Conservation (phyloP, 2,888 invertebrate species). For the Leucania comma region DNA sequence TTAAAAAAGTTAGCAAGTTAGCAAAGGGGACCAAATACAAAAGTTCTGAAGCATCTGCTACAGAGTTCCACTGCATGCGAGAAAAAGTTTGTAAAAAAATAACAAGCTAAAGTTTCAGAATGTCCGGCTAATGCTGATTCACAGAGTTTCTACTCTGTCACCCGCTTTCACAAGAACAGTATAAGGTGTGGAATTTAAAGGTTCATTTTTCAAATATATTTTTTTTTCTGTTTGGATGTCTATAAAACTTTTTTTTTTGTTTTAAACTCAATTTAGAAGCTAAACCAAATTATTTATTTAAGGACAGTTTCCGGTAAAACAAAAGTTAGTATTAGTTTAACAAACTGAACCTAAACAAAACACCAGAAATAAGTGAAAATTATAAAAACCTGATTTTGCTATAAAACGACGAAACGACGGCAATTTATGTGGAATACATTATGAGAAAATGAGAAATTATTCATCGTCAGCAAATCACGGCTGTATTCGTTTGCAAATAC, state of each 20-base stretch:
- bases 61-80: conserved; percentile 54
- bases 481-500: conserved; percentile 57
- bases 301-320: neutral
- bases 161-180: conserved; percentile 25
- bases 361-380: neutral
- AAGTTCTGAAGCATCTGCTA: conserved; percentile 65
- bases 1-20: conserved; percentile 63
- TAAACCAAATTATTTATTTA: neutral
- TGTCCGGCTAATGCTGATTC: conserved; percentile 56
- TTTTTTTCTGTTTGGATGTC: neutral
- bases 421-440: conserved; percentile 71
- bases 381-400: neutral
- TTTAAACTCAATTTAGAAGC: neutral
- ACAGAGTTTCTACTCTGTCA: conserved; percentile 51
- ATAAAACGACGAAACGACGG: conserved; percentile 53
- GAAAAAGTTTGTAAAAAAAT: conserved; percentile 48
- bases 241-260: neutral
- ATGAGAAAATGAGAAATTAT: conserved; percentile 72
- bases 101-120: conserved; percentile 54
- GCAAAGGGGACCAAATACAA: conserved; percentile 57
- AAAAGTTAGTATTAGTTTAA: neutral
- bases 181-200: conserved; percentile 21
- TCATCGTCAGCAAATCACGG: conserved; percentile 56
- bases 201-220: neutral
- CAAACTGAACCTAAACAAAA: too few species aligned